Evolutionary conservation across 2,113 vertebrate genomes (phyloP), one percentile per base, ranked within the genome.

Genomic region (Tretioscincus oriximinensis): DNA sequence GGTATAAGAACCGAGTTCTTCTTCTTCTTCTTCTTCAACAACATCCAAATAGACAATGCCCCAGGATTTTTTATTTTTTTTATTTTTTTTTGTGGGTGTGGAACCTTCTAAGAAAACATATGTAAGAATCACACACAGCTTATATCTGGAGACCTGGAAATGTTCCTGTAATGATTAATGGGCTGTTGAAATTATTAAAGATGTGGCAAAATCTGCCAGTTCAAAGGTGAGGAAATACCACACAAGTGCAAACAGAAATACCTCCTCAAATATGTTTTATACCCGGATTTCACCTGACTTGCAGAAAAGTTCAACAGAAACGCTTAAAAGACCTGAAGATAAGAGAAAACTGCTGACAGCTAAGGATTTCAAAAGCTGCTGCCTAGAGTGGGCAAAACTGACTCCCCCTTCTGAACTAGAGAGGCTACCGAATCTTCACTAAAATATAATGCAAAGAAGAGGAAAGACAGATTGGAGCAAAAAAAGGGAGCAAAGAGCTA

Each of bases 161-260:
- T 81, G 80, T 47, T 83, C 14, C 54, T 88, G 9, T 80, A 75
- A 61, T 86, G 85, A 86, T 83, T 70, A 86, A 67, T 73, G 20
- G 78, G 82, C 79, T 58, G 16, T 58, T 58, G 54, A 18, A 14
- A 58, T 18, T 58, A 18, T 14, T 58, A 78, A 7, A 41, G 83
- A 84, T 76, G 83, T 89, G 47, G 77, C 81, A 88, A 31, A 41
- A 79, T 68, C 28, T 69, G 73, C 67, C 51, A 58, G 58, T 80
- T 77, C 76, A 68, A 84, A 85, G 64, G 28, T 65, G 78, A 41
- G 22, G 28, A 14, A 70, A 77, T 63, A 47, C 35, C 45, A 12
- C 7, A 70, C 49, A 51, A 31, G 35, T 16, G 6, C 8, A 58
- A 65, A 4, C 41, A 82, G 4, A 2, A 6, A 7, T 41, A 18